These are phyloP conservation scores for Marmota flaviventris DNA, from an alignment of 2,113 vertebrate genomes.

Conservation along the genomic window DNA sequence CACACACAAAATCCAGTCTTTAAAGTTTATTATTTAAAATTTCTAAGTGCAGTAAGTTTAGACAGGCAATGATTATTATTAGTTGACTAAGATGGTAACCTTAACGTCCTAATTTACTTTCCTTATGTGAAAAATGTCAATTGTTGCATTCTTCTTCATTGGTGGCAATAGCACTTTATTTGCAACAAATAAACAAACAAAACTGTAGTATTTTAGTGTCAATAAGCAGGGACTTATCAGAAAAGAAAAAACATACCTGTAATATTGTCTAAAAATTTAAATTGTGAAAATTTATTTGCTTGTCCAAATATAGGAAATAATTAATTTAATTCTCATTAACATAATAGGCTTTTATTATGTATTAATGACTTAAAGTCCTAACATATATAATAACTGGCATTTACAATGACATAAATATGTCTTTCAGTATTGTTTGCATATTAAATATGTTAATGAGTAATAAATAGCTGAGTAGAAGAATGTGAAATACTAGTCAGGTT, in stretches of 20 bases:
- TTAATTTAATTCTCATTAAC: conserved; percentile 44
- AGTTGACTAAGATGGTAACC: not conserved
- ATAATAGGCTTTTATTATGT: conserved; percentile 51
- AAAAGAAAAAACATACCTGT: not conserved
- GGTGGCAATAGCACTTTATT: not conserved
- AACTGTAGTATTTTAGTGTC: not conserved
- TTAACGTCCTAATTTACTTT: conserved; percentile 18
- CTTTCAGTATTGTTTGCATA: conserved; percentile 49
- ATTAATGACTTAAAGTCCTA: conserved; percentile 31
- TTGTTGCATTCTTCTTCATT: not conserved
- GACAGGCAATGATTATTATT: not conserved
- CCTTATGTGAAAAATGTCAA: not conserved
- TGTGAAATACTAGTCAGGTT: not conserved
- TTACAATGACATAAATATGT: conserved; percentile 43
- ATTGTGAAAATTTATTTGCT: conserved; percentile 35
- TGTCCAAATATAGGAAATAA: conserved; percentile 54
- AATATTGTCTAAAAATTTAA: conserved; percentile 30
- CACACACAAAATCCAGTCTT: not conserved
- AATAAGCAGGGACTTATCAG: not conserved
- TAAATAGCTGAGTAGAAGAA: conserved; percentile 30
- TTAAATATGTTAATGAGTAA: conserved; percentile 57
- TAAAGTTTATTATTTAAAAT: conserved; percentile 13
- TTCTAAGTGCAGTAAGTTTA: not conserved
- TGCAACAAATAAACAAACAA: not conserved
- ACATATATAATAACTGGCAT: conserved; percentile 26